Percentiles rank a stretch among this genome's conserved stretches.
Conservation (phyloP, 2,797 vertebrate genomes). For the Cryptoblepharus egeriae region DNA sequence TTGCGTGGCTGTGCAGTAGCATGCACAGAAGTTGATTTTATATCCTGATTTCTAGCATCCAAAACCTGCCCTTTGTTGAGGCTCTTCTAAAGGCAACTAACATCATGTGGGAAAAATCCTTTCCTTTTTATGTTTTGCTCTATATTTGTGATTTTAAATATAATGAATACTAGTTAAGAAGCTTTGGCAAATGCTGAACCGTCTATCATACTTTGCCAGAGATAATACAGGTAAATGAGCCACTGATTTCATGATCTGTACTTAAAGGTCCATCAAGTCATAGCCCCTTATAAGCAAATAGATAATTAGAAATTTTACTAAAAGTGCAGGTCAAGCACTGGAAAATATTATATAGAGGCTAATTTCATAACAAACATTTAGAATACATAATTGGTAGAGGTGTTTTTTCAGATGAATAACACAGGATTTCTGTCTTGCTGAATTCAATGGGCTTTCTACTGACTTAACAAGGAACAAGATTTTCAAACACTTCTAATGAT, state of each 20-base stretch:
- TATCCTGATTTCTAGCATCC: constrained; percentile 11
- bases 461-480: too few relatives aligned
- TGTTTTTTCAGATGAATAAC: too few relatives aligned
- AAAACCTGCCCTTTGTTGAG: constrained; percentile 22
- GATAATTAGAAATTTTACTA: neutral
- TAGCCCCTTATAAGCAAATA: neutral
- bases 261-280: constrained; percentile 12
- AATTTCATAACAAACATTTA: neutral
- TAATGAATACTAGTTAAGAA: constrained; percentile 10
- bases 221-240: neutral
- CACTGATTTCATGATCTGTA: neutral
- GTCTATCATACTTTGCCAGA: neutral
- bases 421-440: too few relatives aligned
- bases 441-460: too few relatives aligned
- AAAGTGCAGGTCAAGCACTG: neutral
- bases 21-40: neutral
- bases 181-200: neutral
- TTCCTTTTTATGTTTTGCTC: neutral
- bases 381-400: too few relatives aligned
- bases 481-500: too few relatives aligned
- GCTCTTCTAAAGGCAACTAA: neutral
- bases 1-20: neutral
- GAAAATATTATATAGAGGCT: neutral
- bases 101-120: neutral
- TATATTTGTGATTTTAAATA: neutral